Base-by-base conservation (phyloP, 2,888 invertebrate species). In the Drosophila mercatorum region DNA sequence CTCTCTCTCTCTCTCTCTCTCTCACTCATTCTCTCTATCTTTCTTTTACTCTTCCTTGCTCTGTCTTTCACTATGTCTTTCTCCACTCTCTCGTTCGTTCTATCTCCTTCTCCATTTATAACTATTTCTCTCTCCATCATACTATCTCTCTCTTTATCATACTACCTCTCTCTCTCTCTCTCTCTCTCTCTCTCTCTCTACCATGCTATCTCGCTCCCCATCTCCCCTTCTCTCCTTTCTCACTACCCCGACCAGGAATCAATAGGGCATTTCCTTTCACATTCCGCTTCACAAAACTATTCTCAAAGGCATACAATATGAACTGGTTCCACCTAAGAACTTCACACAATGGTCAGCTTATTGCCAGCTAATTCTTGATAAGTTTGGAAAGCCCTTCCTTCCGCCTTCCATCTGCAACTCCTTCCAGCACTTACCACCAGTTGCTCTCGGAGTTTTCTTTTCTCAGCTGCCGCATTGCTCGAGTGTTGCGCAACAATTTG, bases 401-500 rank as follows among this genome's bases (percentile, higher is more conserved):
- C 38, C 52, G 12, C 41, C 28, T 26, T 17, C 28, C 55, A 10
- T 2, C n/a, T 5, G 49, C 8, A 6, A 1, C 53, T 31, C 41
- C 12, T 17, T 28, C 11, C 11, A 4, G 38, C 28, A 31, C 28
- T 38, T 40, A 5, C 34, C 44, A 44, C 57, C 6, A 44, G 44
- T 57, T 57, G 57, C 57, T 22, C 34, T 43, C 31, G 8, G 12
- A 17, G 17, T 31, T 12, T 43, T 11, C 31, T 22, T 11, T 17
- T 22, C n/a, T n/a, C 10, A 6, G 4, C 41, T 6, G n/a, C 11
- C 22, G 14, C 55, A 17, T 51, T 34, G 26, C 26, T 22, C 46
- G 59, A 51, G 66, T 51, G 53, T 59, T 68, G 34, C 53, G n/a
- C 62, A 68, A 61, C 68, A 72, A 58, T 67, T 69, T 34, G n/a